These are phyloP conservation scores for Coracias cyanogaster DNA, from an alignment of 2,797 vertebrate species.

Conservation along the genomic window DNA sequence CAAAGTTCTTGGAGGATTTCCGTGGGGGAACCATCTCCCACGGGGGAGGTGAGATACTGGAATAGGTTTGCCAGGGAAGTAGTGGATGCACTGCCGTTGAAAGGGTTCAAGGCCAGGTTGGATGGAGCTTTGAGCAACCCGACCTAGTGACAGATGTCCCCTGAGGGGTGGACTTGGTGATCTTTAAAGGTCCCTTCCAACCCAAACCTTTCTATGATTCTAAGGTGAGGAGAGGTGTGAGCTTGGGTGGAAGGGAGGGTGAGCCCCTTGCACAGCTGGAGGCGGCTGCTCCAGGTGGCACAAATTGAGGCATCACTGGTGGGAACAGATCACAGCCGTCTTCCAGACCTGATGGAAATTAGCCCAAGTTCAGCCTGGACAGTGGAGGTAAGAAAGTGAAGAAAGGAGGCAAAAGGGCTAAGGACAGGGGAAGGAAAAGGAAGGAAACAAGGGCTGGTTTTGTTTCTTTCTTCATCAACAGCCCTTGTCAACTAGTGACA, in stretches of 20 bases:
- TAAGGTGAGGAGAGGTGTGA: not conserved
- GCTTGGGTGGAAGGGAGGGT: too few relatives aligned
- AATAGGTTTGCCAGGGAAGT: too few relatives aligned
- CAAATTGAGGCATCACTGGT: accelerated
- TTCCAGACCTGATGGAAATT: not conserved
- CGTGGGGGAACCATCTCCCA: accelerated
- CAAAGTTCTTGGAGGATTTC: not conserved
- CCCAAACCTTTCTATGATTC: not conserved
- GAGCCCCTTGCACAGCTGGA: accelerated
- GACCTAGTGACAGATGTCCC: not conserved
- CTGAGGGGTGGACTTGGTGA: not conserved
- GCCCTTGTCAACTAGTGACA: too few relatives aligned
- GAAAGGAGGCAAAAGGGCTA: not conserved
- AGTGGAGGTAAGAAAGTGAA: not conserved
- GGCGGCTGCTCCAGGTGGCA: not conserved
- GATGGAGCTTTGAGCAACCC: not conserved
- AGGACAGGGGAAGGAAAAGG: not conserved
- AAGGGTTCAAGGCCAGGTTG: not conserved
- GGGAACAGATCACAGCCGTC: not conserved
- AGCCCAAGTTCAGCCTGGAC: not conserved
- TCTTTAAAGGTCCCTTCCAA: not conserved
- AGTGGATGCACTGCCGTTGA: not conserved
- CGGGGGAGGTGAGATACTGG: not conserved
- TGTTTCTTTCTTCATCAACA: not conserved
- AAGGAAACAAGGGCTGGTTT: not conserved